Evolutionary conservation across 2,888 invertebrate species (phyloP), one percentile per base, ranked within the genome.

Genomic region (Cyclophora punctaria): DNA sequence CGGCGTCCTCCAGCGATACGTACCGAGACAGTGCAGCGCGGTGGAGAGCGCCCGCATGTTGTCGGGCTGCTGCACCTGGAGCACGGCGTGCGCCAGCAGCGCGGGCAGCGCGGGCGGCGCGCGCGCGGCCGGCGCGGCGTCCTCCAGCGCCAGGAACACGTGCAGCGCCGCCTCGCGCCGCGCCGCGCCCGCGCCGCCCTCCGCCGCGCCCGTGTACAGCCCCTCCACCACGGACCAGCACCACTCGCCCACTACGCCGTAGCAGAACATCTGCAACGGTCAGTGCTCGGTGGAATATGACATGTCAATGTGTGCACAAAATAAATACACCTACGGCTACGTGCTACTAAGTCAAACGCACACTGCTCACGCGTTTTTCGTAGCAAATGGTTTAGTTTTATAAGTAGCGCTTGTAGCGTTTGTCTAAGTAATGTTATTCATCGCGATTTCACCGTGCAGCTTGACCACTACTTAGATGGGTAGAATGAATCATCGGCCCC

Each of bases 11-110:
- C 20, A 20, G 20, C 20, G 20, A 20, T 20, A 20, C 20, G 7
- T 63, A 91, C 94, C 96, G 48, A 96, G 90, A 48, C 94, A 93
- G 67, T 95, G 94, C 46, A 96, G 89, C 6, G 95, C 93, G 0
- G 94, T 93, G 40, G 91, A 91, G 47, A 95, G 84, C 45, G 94
- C 71, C 42, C 74, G 7, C 2, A 33, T 5, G 5, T 7, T 20
- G 94, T 93, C 41, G 91, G 91, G 48, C 95, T 84, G 46, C 94
- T 72, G 44, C 73, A 74, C 76, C 7, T 69, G 60, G n/a, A 58
- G 56, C 44, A 82, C 64, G 7, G 82, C 78, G 54, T 72, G 74
- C 4, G 70, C 63, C 57, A 83, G 60, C 61, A 84, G 65, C 50
- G 62, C 57, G 47, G 60, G 53, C 35, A 92, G 76, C 42, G 90